Percentiles rank a stretch among this genome's conserved stretches.
Conservation (phyloP, 2,888 invertebrate species). For the Latheticus oryzae region DNA sequence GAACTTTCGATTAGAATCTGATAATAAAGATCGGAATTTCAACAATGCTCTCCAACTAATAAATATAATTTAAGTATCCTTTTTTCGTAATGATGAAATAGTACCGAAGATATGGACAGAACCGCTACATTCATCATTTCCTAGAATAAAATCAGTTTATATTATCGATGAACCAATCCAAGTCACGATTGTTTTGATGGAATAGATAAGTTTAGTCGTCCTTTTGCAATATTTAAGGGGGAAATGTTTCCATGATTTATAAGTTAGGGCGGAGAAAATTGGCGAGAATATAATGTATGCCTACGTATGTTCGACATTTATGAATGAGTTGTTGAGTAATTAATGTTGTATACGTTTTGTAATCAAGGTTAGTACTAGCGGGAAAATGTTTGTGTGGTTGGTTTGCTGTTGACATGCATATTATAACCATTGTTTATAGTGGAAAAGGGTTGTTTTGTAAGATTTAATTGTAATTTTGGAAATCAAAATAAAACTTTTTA, state of each 20-base stretch:
- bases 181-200: slow-evolving; percentile 6
- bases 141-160: slow-evolving; percentile 4
- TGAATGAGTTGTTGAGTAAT: slow-evolving; percentile 29
- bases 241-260: slow-evolving; percentile 16
- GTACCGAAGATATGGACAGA: slow-evolving; percentile 2
- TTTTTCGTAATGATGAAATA: neutral
- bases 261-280: slow-evolving; percentile 1
- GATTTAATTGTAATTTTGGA: slow-evolving; percentile 1
- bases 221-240: neutral
- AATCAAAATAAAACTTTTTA: no score
- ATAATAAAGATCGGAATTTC: slow-evolving; percentile 10
- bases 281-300: slow-evolving; percentile 9
- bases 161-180: no score
- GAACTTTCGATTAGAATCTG: no score
- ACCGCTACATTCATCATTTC: slow-evolving; percentile 9
- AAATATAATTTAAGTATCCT: no score
- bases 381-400: no score
- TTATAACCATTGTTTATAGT: no score
- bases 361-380: slow-evolving; percentile 24
- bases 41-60: neutral
- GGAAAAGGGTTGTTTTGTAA: slow-evolving; percentile 1
- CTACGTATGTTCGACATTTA: slow-evolving; percentile 13
- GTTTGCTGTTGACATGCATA: slow-evolving; percentile 16
- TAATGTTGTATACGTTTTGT: slow-evolving; percentile 21
- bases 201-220: no score